Percentiles rank a stretch among this genome's conserved stretches.
These are phyloP conservation scores for Agrochola lota DNA, from an alignment of 2,888 invertebrate genomes.

Conservation along the genomic window DNA sequence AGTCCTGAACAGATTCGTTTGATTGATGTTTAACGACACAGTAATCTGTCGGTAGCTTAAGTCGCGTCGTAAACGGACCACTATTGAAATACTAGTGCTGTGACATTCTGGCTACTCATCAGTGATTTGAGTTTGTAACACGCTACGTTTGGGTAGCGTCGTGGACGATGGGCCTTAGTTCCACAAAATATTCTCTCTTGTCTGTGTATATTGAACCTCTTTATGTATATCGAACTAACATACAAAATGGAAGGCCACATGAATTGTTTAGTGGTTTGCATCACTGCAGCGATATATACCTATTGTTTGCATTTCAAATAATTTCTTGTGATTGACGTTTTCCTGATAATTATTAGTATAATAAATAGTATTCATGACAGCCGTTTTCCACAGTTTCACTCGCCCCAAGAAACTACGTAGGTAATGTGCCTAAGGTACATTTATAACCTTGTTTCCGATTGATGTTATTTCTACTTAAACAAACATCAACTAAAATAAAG, in stretches of 20 bases:
- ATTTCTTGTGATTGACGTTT: constrained; percentile 1
- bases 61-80: no score
- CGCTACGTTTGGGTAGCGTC: no score
- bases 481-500: no score
- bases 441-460: no score
- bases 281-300: not conserved
- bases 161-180: not conserved
- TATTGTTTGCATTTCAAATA: not conserved
- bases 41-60: no score
- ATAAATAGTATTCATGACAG: not conserved
- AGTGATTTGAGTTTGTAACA: not conserved
- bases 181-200: not conserved
- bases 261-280: not conserved
- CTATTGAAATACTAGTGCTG: no score
- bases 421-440: no score
- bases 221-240: not conserved
- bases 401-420: not conserved
- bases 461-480: no score
- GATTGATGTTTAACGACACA: no score
- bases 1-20: no score
- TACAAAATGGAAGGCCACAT: not conserved
- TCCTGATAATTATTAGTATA: not conserved
- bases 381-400: not conserved
- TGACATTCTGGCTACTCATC: no score
- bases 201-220: not conserved